Percentiles rank a stretch among this genome's conserved stretches.
Conservation (phyloP, 1,140 invertebrate species). For the Odontomachus brunneus region DNA sequence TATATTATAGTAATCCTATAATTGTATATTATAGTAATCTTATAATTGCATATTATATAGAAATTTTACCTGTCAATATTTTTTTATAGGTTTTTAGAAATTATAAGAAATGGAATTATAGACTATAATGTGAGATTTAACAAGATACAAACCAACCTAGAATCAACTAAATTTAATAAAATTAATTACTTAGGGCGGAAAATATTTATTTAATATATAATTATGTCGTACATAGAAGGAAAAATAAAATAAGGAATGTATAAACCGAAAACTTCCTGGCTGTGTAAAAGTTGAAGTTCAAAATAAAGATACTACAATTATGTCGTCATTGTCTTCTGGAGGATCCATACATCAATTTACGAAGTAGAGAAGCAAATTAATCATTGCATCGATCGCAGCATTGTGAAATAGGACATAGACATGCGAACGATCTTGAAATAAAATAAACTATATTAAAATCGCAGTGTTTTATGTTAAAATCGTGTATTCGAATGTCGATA, state of each 20-base stretch:
- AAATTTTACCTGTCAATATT: neutral
- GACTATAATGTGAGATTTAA: neutral
- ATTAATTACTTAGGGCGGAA: slow-evolving; percentile 83
- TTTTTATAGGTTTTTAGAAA: slow-evolving; percentile 58
- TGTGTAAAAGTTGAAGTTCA: too few relatives aligned
- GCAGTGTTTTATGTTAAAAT: too few relatives aligned
- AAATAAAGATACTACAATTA: too few relatives aligned
- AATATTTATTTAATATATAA: too few relatives aligned
- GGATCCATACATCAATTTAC: neutral
- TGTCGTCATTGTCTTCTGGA: neutral
- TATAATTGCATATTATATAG: too few relatives aligned
- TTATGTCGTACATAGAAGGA: too few relatives aligned
- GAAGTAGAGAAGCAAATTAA: neutral
- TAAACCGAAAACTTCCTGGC: too few relatives aligned
- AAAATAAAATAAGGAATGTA: too few relatives aligned
- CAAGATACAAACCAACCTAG: slow-evolving; percentile 84
- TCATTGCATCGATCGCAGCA: slow-evolving; percentile 42
- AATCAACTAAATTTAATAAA: slow-evolving; percentile 83
- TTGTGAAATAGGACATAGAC: slow-evolving; percentile 54
- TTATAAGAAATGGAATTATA: slow-evolving; percentile 60
- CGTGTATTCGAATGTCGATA: slow-evolving; percentile 48
- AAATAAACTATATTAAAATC: slow-evolving; percentile 18
- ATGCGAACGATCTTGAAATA: slow-evolving; percentile 50
- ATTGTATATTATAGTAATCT: neutral
- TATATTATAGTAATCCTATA: slow-evolving; percentile 6